Base-by-base conservation (phyloP, 2,797 vertebrate species). In the Enteromius treurensis region DNA sequence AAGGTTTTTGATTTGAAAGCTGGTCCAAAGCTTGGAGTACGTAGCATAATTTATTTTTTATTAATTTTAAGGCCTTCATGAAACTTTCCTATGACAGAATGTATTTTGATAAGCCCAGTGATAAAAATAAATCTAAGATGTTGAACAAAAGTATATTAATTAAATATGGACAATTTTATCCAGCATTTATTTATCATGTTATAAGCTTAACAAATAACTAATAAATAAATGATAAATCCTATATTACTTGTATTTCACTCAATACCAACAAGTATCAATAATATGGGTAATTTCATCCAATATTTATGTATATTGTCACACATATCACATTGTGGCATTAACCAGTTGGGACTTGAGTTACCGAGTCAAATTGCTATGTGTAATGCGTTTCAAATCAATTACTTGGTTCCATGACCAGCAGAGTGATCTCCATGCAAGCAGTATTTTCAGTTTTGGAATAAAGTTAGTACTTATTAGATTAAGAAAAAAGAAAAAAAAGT, bases 401-500 rank as follows among this genome's bases (percentile, higher is more conserved):
- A 73, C 8, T 73, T 73, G 9, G 17, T 34, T 74, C 5, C 17
- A 74, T 74, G n/a, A 49, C 21, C 37, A 47, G 3, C 34, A 70
- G 14, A 42, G 26, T 70, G 6, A 29, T 47, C 14, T 71, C 42
- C 15, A 70, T 70, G n/a, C 23, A n/a, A 40, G 62, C 29, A 51
- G 17, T 58, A 26, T n/a, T 29, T 53, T 76, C 8, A 8, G 5
- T 17, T 58, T 58, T 15, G 13, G 19, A 76, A 40, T 19, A 26
- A 14, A 60, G 14, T 7, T 17, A n/a, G 5, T 17, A 58, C 10
- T 58, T 42, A 23, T 15, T 5, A 58, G 58, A 55, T 13, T n/a
- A 37, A 8, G 9, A 29, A 47, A 71, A 26, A 73, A 80, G 87
- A 37, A n/a, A 58, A 67, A 14, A n/a, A 8, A 9, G 37, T 60